Conservation (phyloP, 2,113 vertebrate species). For the Gadus macrocephalus region DNA sequence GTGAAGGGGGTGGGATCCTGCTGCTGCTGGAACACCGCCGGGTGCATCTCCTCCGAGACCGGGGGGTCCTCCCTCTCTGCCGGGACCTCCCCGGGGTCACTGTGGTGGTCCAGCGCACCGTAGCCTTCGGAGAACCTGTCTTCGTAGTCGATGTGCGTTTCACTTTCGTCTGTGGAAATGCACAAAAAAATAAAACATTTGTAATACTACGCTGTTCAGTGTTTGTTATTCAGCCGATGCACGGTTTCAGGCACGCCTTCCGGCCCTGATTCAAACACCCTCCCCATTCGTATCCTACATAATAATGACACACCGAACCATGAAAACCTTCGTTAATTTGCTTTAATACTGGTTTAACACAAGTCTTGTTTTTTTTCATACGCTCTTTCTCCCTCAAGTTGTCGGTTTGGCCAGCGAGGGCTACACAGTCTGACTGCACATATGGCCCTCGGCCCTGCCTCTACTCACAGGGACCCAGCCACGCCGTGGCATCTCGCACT, state of each 20-base stretch:
- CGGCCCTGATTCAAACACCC: no score
- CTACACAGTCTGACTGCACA: neutral
- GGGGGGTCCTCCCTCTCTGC: slow-evolving; percentile 32
- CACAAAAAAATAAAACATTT: neutral
- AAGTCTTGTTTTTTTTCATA: neutral
- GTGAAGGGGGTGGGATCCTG: slow-evolving; percentile 46
- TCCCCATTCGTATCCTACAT: no score
- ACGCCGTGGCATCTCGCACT: slow-evolving; percentile 55
- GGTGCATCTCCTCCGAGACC: slow-evolving; percentile 19
- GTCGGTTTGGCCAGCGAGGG: neutral
- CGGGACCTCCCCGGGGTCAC: slow-evolving; percentile 30
- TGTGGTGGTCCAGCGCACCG: slow-evolving; percentile 47
- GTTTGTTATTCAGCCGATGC: neutral
- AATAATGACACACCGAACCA: no score
- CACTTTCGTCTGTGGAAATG: slow-evolving; percentile 72
- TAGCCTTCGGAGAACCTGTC: slow-evolving; percentile 83
- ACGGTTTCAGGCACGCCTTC: no score
- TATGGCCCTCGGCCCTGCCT: slow-evolving; percentile 6
- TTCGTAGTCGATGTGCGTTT: slow-evolving; percentile 87
- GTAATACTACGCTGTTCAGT: no score
- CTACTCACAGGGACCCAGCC: slow-evolving; percentile 27
- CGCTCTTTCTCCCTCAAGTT: neutral
- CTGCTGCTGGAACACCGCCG: slow-evolving; percentile 38
- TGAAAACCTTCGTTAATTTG: no score
- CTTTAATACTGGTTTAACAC: no score